Conservation (phyloP, 2,113 vertebrate genomes). For the Lophochroa leadbeateri region DNA sequence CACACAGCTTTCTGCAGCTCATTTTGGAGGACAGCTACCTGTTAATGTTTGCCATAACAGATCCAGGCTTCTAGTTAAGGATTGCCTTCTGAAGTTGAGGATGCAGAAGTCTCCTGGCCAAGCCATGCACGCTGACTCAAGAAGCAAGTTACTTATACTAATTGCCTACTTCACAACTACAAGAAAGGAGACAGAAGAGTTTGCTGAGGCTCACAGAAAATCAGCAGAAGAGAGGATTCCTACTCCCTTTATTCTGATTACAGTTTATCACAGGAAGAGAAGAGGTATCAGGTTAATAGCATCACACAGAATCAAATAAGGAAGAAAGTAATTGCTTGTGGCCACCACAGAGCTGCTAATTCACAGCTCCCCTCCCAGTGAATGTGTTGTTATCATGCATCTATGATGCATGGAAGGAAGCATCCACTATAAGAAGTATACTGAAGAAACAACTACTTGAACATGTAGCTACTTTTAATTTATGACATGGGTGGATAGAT, state of each 20-base stretch:
- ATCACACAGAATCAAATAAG: background rate
- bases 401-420: background rate
- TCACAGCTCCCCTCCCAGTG: background rate
- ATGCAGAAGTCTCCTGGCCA: background rate
- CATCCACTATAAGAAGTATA: background rate
- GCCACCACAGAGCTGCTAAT: background rate
- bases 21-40: background rate
- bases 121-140: background rate
- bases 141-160: background rate
- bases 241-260: background rate
- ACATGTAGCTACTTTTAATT: background rate
- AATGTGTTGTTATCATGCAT: background rate
- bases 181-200: background rate
- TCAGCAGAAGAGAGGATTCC: background rate
- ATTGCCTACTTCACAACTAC: background rate
- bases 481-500: background rate
- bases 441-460: background rate
- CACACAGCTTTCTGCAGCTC: background rate
- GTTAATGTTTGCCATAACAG: background rate
- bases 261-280: background rate
- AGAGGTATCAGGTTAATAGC: background rate
- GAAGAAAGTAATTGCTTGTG: background rate
- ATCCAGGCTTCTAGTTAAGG: background rate
- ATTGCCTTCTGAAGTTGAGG: background rate
- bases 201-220: background rate